Conservation (phyloP, 2,113 vertebrate genomes). For the Leptodactylus fuscus region DNA sequence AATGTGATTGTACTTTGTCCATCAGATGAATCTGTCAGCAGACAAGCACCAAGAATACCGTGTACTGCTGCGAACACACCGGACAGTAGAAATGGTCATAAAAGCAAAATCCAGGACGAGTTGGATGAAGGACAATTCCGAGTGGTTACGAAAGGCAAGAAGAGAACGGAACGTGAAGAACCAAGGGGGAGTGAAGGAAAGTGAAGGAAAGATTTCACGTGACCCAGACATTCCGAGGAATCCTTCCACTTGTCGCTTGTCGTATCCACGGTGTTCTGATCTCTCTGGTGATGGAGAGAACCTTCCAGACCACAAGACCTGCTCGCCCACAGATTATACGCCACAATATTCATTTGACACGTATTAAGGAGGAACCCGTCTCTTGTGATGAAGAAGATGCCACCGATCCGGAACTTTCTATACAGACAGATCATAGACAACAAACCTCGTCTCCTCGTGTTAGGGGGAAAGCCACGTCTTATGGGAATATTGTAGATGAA, state of each 20-base stretch:
- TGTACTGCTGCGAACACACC: no score
- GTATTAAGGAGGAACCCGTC: slow-evolving; percentile 2
- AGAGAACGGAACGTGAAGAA: neutral
- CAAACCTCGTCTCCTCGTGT: neutral
- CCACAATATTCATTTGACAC: neutral
- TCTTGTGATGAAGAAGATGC: neutral
- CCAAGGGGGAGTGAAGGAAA: neutral
- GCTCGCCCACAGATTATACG: neutral
- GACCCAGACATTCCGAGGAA: neutral
- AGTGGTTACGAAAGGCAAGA: neutral
- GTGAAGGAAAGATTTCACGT: neutral
- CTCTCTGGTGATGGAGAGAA: neutral
- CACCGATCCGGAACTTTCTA: neutral
- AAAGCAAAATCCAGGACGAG: neutral
- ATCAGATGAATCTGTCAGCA: neutral
- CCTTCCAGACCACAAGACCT: neutral
- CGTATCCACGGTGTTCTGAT: neutral
- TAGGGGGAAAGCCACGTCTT: no score
- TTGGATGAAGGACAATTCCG: neutral
- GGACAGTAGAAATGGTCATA: neutral
- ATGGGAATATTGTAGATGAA: neutral
- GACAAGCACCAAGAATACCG: neutral
- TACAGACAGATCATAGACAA: neutral
- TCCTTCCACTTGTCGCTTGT: neutral
- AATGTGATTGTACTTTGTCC: neutral